A percentile compares a stretch with the other conserved stretches of the same genome.
phyloP scores from a whole-genome alignment of 2,113 vertebrate genomes.

The Platanista minor region DNA sequence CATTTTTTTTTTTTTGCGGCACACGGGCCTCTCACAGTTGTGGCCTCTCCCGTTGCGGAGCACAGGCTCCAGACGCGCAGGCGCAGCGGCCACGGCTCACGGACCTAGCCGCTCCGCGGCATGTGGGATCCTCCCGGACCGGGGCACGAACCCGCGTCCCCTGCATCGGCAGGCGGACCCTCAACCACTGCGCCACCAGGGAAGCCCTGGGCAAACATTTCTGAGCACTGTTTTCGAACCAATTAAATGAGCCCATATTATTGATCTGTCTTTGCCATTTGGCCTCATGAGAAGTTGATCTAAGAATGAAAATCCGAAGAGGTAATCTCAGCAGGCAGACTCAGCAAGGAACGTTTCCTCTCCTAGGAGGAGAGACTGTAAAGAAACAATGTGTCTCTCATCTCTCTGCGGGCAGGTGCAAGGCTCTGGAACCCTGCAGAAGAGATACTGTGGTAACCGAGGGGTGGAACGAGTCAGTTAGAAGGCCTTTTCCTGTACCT shows the following conservation, averaged over 20 bases:
- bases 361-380: background rate
- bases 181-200: too few species aligned
- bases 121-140: too few species aligned
- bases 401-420: background rate
- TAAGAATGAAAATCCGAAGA: background rate
- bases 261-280: background rate
- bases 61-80: too few species aligned
- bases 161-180: too few species aligned
- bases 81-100: too few species aligned
- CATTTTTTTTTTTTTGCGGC: too few species aligned
- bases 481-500: background rate
- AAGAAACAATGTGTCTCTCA: background rate
- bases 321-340: background rate
- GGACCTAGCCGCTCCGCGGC: too few species aligned
- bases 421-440: background rate
- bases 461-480: background rate
- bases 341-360: background rate
- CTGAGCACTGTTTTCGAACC: background rate
- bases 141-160: too few species aligned
- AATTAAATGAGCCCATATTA: background rate
- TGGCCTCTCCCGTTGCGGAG: too few species aligned
- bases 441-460: background rate
- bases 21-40: too few species aligned
- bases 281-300: background rate
- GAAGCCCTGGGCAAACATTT: too few species aligned